Conservation (phyloP, 2,888 invertebrate species). For the Ichneumon xanthorius region DNA sequence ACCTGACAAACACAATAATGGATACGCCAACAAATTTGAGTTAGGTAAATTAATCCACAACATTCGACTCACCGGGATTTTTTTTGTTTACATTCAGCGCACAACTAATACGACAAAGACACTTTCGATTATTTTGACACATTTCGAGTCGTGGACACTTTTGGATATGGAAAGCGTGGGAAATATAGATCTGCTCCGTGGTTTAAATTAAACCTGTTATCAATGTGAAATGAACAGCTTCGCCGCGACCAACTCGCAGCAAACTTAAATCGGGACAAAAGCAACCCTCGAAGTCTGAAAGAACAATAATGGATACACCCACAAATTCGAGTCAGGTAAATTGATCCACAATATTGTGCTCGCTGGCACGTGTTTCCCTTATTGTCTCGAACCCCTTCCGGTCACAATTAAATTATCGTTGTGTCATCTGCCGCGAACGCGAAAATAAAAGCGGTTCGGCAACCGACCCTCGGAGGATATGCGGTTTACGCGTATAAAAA, state of each 20-base stretch:
- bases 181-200: too few relatives aligned
- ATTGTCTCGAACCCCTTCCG: background rate
- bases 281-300: background rate
- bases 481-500: slow-evolving; percentile 49
- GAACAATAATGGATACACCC: background rate
- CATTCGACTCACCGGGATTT: background rate
- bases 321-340: background rate
- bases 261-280: background rate
- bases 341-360: background rate
- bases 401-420: slow-evolving; percentile 32
- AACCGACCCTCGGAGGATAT: slow-evolving; percentile 31
- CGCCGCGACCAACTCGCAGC: background rate
- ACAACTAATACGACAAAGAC: too few relatives aligned
- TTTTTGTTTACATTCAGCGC: too few relatives aligned
- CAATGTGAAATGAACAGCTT: too few relatives aligned
- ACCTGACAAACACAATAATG: background rate
- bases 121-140: too few relatives aligned
- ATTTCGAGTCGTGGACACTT: too few relatives aligned
- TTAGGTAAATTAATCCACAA: background rate
- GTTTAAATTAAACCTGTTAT: too few relatives aligned
- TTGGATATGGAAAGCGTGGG: too few relatives aligned
- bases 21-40: background rate
- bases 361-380: background rate
- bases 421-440: slow-evolving; percentile 26
- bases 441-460: slow-evolving; percentile 2